A percentile compares a stretch with the other conserved stretches of the same genome.
Evolutionary conservation across 2,113 vertebrate genomes (phyloP).

Genomic region (Sitta europaea): DNA sequence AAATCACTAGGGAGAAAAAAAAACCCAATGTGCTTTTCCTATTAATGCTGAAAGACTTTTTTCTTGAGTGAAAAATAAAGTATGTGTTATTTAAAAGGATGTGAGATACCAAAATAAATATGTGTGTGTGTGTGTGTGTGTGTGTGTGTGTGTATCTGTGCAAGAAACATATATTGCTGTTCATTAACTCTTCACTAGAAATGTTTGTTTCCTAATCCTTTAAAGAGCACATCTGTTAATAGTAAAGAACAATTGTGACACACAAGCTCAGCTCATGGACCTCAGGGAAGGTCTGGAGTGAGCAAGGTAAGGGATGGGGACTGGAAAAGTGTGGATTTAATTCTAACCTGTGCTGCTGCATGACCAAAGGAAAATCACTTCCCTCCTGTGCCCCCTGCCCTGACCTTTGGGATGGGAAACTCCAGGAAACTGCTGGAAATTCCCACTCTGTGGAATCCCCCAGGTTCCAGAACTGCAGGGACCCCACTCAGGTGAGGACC

Average conservation of each 20-base stretch:
- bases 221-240: not conserved
- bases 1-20: not conserved
- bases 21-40: not conserved
- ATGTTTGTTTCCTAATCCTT: not conserved
- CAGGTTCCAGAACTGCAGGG: not conserved
- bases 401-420: not conserved
- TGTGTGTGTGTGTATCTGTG: not conserved
- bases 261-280: not conserved
- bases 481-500: not conserved
- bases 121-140: not conserved
- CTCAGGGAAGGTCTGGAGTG: not conserved
- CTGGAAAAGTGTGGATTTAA: not conserved
- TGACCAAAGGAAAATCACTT: not conserved
- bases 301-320: not conserved
- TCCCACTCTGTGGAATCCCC: not conserved
- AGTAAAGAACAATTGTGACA: not conserved
- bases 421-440: not conserved
- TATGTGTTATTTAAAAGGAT: not conserved
- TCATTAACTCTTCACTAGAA: not conserved
- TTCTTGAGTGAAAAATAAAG: not conserved
- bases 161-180: not conserved
- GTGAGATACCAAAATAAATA: not conserved
- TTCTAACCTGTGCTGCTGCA: not conserved
- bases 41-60: not conserved
- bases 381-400: not conserved